Base-by-base conservation (phyloP, 92 coral and sea anemone genomes). In the Epizoanthus scotinus region DNA sequence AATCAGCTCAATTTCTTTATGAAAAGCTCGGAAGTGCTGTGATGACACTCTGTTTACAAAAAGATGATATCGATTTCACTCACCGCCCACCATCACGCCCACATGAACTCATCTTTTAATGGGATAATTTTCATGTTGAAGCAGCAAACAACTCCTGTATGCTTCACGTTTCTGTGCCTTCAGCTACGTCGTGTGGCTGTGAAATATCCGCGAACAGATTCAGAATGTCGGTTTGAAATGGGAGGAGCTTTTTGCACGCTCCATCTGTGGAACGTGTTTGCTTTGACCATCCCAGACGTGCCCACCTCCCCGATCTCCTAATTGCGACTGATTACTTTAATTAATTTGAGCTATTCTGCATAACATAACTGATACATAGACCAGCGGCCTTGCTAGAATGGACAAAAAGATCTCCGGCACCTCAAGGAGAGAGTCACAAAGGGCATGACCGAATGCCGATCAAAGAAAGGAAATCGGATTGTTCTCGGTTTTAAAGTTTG, bases 1-100 rank as follows among this genome's bases (percentile, higher is more conserved):
- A 79, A 84, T 78, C 84, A 79, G 82, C 77, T 87, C 87, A 79
- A 84, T 85, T 89, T 81, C 83, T 78, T 63, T 73, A 20, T 84
- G 80, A 84, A 67, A 81, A 70, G 78, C 78, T 66, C 63, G 74
- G 80, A 80, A 88, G 92, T 87, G 90, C 72, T 81, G 55, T 85
- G 85, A 85, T 90, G 94, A 92, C 97, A 91, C 55, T 68, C 67
- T 92, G 89, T 92, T 92, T 90, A 87, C 92, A 64, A 36, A 86
- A 90, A 82, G 85, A 85, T 79, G 96, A 85, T 81, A 84, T 84
- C 79, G 89, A 80, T 83, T 77, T 78, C 86, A 72, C 70, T 60
- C 81, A 22, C 78, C 86, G 78, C 79, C 78, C 68, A 50, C 70
- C 74, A 70, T 86, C 84, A 86, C 95, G 92, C 96, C 93, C 87